Evolutionary conservation across 2,888 invertebrate genomes (phyloP).

Genomic region (Phrixothrix hirtus): DNA sequence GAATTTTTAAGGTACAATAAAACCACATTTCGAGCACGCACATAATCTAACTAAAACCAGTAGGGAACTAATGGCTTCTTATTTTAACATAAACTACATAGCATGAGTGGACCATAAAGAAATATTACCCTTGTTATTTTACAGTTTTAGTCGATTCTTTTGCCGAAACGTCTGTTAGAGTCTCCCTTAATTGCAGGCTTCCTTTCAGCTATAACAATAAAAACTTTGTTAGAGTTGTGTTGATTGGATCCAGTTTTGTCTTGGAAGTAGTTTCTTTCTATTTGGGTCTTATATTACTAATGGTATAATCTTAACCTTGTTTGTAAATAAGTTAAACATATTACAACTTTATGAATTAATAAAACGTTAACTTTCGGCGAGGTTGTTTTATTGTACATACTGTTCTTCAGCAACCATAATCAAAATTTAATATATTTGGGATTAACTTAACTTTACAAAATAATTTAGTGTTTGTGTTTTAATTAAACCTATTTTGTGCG

Average conservation of each 20-base stretch:
- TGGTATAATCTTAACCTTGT: no score
- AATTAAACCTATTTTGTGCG: no score
- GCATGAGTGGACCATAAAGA: background rate
- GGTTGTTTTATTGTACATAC: no score
- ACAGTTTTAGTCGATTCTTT: constrained; percentile 8
- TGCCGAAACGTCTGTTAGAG: constrained; percentile 34
- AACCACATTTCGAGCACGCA: constrained; percentile 13
- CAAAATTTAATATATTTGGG: no score
- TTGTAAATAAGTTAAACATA: no score
- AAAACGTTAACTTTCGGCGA: no score
- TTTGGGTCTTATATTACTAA: no score
- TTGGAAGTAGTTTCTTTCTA: no score
- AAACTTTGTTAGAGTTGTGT: constrained; percentile 44
- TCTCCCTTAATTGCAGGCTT: constrained; percentile 28
- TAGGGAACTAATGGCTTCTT: background rate
- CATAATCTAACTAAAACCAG: constrained; percentile 1
- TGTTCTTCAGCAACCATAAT: no score
- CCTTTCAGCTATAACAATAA: constrained; percentile 45
- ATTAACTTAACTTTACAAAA: no score
- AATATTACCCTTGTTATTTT: background rate
- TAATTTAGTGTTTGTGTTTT: no score
- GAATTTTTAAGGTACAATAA: constrained; percentile 10
- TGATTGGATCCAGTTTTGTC: constrained; percentile 42
- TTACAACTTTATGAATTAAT: no score
- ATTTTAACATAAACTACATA: background rate